These are phyloP conservation scores for Pelagia noctiluca DNA, from an alignment of 30 jellyfish, hydroid and myxozoan genomes.

Conservation along the genomic window DNA sequence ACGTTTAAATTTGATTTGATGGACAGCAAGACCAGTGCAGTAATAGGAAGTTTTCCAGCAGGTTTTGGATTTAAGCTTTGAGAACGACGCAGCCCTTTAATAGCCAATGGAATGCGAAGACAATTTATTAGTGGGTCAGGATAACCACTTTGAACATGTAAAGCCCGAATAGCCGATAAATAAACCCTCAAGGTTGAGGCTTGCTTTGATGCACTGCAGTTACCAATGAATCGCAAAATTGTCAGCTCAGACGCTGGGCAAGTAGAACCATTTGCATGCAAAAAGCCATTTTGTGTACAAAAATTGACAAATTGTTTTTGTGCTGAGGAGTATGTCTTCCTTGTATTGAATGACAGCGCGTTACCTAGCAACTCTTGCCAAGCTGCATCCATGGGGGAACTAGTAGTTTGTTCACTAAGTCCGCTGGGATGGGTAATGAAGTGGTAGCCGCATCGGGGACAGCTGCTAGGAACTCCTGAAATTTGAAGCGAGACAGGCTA, in stretches of 20 bases:
- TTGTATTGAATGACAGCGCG: neutral
- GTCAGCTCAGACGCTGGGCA: conserved; percentile 46
- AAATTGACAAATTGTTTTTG: neutral
- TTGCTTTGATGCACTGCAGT: neutral
- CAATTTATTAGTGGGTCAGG: conserved; percentile 11
- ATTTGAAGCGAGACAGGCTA: neutral
- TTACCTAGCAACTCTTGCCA: conserved; percentile 7
- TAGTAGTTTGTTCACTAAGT: neutral
- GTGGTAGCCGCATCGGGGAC: neutral
- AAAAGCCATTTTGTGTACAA: neutral
- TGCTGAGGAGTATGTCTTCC: neutral
- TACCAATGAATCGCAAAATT: neutral
- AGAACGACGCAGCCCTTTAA: conserved; percentile 21
- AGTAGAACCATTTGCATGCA: conserved; percentile 16
- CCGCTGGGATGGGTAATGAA: neutral
- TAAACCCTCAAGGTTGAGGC: conserved; percentile 18
- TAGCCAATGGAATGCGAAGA: conserved; percentile 17
- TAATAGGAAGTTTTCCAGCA: neutral
- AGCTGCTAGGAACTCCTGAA: neutral
- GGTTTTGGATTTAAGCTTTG: neutral
- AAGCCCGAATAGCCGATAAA: conserved; percentile 26
- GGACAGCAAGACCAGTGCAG: neutral
- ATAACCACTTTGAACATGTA: neutral
- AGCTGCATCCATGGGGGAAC: conserved; percentile 13
- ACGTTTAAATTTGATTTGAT: neutral